Evolutionary conservation across 2,888 invertebrate species (phyloP), one percentile per base, ranked within the genome.

Genomic region (Andrena minutula): DNA sequence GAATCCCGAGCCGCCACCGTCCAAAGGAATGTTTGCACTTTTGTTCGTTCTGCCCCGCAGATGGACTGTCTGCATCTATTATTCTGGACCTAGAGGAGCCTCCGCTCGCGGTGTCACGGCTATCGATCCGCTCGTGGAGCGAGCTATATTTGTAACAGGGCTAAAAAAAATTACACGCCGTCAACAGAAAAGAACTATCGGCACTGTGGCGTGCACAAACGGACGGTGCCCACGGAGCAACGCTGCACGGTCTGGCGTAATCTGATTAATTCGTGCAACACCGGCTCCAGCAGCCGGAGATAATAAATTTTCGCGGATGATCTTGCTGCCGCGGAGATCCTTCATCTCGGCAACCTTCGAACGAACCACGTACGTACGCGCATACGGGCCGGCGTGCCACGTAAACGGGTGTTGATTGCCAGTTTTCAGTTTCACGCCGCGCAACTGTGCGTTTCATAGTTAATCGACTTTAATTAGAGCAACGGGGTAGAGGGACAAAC

Each of bases 381-480:
- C n/a, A 47, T n/a, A n/a, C 26, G 16, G 26, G 61, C 35, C 58
- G 47, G 47, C 26, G 66, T 66, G 79, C 72, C 71, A 41, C 65
- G 56, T n/a, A 47, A 71, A 49, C 35, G 66, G 23, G 26, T 35
- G 30, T 65, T 78, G 81, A 83, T 87, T 85, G 83, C 76, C 77
- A 75, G 78, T 84, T 87, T 82, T 76, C 77, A 83, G 73, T 74
- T 85, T 77, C 79, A 41, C 75, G 49, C 72, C 32, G 68, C 23
- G 73, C 71, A 64, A 41, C 41, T 61, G 68, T 30, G 65, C 75
- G 74, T 71, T 74, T 69, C 79, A 47, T 56, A 51, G 66, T 82
- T 87, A 87, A 87, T 86, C 87, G 83, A 60, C 77, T 80, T 78
- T 81, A 87, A 87, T 87, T 87, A 79, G 70, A 71, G 79, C 65